Conservation (phyloP, 2,888 invertebrate species). For the Lordiphosa fenestrarum region DNA sequence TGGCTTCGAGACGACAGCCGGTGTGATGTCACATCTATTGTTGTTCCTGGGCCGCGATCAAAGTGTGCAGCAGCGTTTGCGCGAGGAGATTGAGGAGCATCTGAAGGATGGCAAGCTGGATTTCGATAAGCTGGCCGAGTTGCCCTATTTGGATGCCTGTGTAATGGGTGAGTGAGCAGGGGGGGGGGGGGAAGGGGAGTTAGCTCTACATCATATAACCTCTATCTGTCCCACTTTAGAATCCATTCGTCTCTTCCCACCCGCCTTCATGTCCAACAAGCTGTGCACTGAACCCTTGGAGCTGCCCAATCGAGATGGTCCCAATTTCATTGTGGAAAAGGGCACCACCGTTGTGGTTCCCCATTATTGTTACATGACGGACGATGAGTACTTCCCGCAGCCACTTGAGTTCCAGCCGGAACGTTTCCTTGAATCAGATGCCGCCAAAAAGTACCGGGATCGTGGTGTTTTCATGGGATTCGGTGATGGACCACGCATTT, state of each 20-base stretch:
- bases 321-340: conserved; percentile 48
- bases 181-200: too few relatives aligned
- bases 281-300: conserved; percentile 70
- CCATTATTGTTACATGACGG: conserved; percentile 58
- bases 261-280: conserved; percentile 54
- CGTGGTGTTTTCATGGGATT: conserved; percentile 72
- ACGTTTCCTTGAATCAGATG: conserved; percentile 73
- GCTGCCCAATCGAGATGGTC: conserved; percentile 64
- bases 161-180: conserved; percentile 74
- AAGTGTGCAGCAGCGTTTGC: conserved; percentile 62
- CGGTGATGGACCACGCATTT: conserved; percentile 78
- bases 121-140: conserved; percentile 70
- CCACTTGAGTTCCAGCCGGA: conserved; percentile 74
- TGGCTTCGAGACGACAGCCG: conserved; percentile 78
- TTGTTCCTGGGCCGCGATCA: conserved; percentile 66
- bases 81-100: conserved; percentile 59
- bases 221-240: conserved; percentile 41
- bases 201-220: too few relatives aligned
- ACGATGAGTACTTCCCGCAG: conserved; percentile 69
- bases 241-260: conserved; percentile 70
- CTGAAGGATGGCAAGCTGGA: conserved; percentile 49
- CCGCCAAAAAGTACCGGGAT: conserved; percentile 68
- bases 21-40: conserved; percentile 63
- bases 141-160: conserved; percentile 77
- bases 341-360: conserved; percentile 67